Conservation (phyloP, 2,888 invertebrate species). For the Automeris io region DNA sequence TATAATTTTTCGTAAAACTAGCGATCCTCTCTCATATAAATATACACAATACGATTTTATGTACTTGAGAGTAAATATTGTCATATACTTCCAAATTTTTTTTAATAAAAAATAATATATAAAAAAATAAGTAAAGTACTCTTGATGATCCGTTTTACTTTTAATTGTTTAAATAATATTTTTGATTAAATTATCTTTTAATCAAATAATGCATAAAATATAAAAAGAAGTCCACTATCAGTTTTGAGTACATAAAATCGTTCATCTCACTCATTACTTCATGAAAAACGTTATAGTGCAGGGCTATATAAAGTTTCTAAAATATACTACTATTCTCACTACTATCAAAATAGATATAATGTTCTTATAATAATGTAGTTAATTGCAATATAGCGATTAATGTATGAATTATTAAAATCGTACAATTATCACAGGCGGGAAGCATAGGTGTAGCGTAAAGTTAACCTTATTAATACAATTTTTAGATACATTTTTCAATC, state of each 20-base stretch:
- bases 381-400: constrained; percentile 4
- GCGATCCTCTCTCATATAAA: too few relatives aligned
- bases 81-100: too few relatives aligned
- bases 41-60: too few relatives aligned
- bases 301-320: not conserved
- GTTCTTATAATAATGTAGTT: not conserved
- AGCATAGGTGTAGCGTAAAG: not conserved
- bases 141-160: too few relatives aligned
- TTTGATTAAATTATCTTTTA: too few relatives aligned
- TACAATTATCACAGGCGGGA: constrained; percentile 4
- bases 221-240: too few relatives aligned
- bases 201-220: not conserved
- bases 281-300: not conserved
- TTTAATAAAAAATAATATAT: too few relatives aligned
- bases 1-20: too few relatives aligned
- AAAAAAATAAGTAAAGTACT: too few relatives aligned
- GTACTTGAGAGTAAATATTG: too few relatives aligned
- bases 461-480: not conserved
- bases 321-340: not conserved
- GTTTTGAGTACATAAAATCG: constrained; percentile 1
- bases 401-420: not conserved
- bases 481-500: constrained; percentile 1
- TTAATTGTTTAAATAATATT: too few relatives aligned
- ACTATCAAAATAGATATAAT: not conserved
- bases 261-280: not conserved